These are phyloP conservation scores for Musca domestica DNA, from an alignment of 1,140 invertebrate genomes.

Conservation along the genomic window DNA sequence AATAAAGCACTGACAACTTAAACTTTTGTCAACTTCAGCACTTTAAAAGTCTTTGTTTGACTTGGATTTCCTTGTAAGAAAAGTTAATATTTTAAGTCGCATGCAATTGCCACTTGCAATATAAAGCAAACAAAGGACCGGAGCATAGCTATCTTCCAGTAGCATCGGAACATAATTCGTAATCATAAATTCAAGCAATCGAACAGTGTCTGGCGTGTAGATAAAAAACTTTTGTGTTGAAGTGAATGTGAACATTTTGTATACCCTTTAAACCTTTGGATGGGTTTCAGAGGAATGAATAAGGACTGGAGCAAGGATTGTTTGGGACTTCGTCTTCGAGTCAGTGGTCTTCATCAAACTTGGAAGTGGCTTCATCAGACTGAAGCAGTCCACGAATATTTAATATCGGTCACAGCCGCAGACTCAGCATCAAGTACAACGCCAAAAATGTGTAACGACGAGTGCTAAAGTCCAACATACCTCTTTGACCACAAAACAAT, in stretches of 20 bases:
- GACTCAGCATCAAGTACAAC: slow-evolving; percentile 56
- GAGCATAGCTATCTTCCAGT: too few species aligned
- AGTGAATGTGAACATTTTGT: slow-evolving; percentile 15
- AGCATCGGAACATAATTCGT: too few species aligned
- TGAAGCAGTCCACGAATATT: slow-evolving; percentile 78
- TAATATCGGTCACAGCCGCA: slow-evolving; percentile 73
- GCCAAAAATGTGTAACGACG: slow-evolving; percentile 20
- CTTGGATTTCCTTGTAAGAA: too few species aligned
- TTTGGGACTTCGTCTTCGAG: slow-evolving; percentile 79
- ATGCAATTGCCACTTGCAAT: too few species aligned
- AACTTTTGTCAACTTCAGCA: too few species aligned
- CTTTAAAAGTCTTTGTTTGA: too few species aligned
- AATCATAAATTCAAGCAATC: too few species aligned
- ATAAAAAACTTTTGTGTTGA: neutral
- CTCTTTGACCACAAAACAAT: neutral
- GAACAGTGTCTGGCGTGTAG: too few species aligned
- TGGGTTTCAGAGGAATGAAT: slow-evolving; percentile 69
- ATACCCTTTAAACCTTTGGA: slow-evolving; percentile 30
- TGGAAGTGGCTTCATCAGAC: slow-evolving; percentile 92
- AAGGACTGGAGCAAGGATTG: slow-evolving; percentile 74
- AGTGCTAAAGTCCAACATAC: slow-evolving; percentile 18
- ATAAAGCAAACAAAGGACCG: too few species aligned
- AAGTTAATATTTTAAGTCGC: too few species aligned
- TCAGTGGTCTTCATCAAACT: slow-evolving; percentile 80
- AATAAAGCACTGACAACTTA: too few species aligned